Percentiles rank a stretch among this genome's conserved stretches.
These are phyloP conservation scores for human (Homo sapiens) DNA, from an alignment of 2,113 vertebrate genomes.

Conservation along the genomic window GRCh38 chr2:168818501-168819000, in stretches of 20 bases:
- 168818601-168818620: not conserved
- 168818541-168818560: not conserved
- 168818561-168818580: not conserved
- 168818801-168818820: not conserved
- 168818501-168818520: not conserved
- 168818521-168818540: constrained; percentile 31
- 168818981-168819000: not conserved
- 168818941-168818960: not conserved
- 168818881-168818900: too few species aligned
- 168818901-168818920: not conserved
- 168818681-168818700: constrained; percentile 6
- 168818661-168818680: constrained; percentile 20
- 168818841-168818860: too few species aligned
- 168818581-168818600: not conserved
- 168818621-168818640: not conserved
- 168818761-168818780: constrained; percentile 47
- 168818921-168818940: not conserved
- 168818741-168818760: not conserved
- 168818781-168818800: constrained; percentile 14
- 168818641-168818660: constrained; percentile 22
- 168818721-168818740: constrained; percentile 61
- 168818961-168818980: not conserved
- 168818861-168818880: too few species aligned
- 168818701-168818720: constrained; percentile 36
- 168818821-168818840: not conserved